Evolutionary conservation across 1,140 invertebrate genomes (phyloP).

Genomic region (Drosophila mojavensis): DNA sequence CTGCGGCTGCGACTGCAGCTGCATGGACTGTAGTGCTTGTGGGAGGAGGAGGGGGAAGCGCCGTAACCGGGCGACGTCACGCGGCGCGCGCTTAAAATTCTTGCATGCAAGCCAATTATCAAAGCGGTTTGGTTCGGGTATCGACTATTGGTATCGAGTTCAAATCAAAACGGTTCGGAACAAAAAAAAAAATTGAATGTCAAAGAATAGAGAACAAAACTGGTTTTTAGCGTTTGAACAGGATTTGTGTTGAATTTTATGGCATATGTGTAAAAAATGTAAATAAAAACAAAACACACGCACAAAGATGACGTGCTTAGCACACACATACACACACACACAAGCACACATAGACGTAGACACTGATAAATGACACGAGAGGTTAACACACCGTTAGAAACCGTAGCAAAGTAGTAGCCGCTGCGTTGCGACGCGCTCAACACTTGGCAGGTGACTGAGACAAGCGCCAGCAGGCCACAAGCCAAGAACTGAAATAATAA

Average conservation of each 20-base stretch:
- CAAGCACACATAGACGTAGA: conserved; percentile 22
- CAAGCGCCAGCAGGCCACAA: conserved; percentile 51
- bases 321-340: conserved; percentile 47
- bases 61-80: conserved; percentile 53
- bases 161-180: conserved; percentile 34
- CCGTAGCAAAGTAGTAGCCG: conserved; percentile 51
- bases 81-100: conserved; percentile 69
- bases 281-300: conserved; percentile 57
- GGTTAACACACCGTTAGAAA: conserved; percentile 39
- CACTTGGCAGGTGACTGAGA: conserved; percentile 69
- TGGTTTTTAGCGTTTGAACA: conserved; percentile 47
- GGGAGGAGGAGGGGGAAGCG: not conserved
- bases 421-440: conserved; percentile 66
- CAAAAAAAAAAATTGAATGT: not conserved
- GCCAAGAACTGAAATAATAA: conserved; percentile 56
- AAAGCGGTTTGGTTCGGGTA: conserved; percentile 36
- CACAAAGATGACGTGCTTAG: conserved; percentile 42
- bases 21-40: conserved; percentile 2
- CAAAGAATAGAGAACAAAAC: conserved; percentile 33
- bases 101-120: conserved; percentile 52
- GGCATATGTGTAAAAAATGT: conserved; percentile 31
- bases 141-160: conserved; percentile 38
- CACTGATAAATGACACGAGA: conserved; percentile 6
- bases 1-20: conserved; percentile 21
- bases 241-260: conserved; percentile 31